Evolutionary conservation across 2,797 vertebrate genomes (phyloP).

Genomic region (Poecilia gillii): DNA sequence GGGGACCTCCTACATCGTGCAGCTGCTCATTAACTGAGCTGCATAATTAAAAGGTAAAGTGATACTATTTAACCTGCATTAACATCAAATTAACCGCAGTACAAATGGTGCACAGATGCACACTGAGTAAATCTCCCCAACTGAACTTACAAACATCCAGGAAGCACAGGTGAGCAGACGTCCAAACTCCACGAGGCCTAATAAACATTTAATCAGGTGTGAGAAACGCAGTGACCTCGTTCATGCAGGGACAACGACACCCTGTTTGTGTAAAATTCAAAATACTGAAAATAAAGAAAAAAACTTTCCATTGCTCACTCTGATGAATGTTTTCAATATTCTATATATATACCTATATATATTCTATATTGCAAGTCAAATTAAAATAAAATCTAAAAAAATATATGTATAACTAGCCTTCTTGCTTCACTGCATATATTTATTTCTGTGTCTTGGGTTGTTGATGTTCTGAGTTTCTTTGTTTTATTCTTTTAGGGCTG

Average conservation of each 20-base stretch:
- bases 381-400: background rate
- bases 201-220: constrained; percentile 67
- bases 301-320: background rate
- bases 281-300: background rate
- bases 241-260: constrained; percentile 38
- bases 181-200: constrained; percentile 44
- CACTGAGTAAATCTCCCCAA: constrained; percentile 19
- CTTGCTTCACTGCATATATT: background rate
- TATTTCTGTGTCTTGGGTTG: too few species aligned
- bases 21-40: constrained; percentile 41
- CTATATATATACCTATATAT: too few species aligned
- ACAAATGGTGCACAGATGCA: constrained; percentile 10
- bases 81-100: constrained; percentile 46
- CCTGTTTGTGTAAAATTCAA: background rate
- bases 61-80: constrained; percentile 55
- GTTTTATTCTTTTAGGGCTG: background rate
- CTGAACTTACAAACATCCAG: constrained; percentile 51
- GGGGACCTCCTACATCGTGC: constrained; percentile 14
- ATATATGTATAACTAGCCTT: too few species aligned
- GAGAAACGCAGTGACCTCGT: constrained; percentile 36
- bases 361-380: background rate
- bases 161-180: constrained; percentile 39
- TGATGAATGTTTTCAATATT: background rate
- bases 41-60: constrained; percentile 58
- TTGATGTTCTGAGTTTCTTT: background rate